These are phyloP conservation scores for Desmodus rotundus DNA, from an alignment of 2,113 vertebrate species.

Conservation along the genomic window DNA sequence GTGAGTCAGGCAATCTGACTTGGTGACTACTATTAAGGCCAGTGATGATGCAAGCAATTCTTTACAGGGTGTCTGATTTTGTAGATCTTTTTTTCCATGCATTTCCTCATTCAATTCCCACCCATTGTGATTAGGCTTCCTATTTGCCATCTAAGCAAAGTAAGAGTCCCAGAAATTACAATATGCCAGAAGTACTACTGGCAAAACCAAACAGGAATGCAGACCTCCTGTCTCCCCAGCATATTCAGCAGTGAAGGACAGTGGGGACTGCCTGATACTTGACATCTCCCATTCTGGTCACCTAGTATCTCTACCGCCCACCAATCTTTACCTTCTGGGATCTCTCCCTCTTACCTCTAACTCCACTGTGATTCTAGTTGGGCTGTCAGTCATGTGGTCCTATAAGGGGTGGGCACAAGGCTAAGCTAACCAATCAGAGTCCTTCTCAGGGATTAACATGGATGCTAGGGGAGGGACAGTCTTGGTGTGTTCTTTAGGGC, in stretches of 20 bases:
- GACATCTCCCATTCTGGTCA: not conserved
- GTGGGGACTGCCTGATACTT: not conserved
- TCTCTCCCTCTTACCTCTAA: not conserved
- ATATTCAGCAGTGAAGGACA: not conserved
- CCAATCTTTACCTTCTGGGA: not conserved
- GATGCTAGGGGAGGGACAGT: not conserved
- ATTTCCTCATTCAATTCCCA: not conserved
- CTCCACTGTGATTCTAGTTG: not conserved
- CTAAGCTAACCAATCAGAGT: not conserved
- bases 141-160: not conserved
- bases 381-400: not conserved
- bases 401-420: not conserved
- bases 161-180: not conserved
- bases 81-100: not conserved
- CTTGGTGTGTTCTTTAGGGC: not conserved
- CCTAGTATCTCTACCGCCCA: not conserved
- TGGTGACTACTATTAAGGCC: not conserved
- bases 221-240: not conserved
- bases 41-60: not conserved
- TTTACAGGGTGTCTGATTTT: not conserved
- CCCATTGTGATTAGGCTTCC: not conserved
- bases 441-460: not conserved
- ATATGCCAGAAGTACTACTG: not conserved
- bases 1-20: not conserved
- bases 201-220: not conserved